A percentile compares a stretch with the other conserved stretches of the same genome.
phyloP scores from a whole-genome alignment of 2,888 invertebrate species.

The Miltochrista miniata region DNA sequence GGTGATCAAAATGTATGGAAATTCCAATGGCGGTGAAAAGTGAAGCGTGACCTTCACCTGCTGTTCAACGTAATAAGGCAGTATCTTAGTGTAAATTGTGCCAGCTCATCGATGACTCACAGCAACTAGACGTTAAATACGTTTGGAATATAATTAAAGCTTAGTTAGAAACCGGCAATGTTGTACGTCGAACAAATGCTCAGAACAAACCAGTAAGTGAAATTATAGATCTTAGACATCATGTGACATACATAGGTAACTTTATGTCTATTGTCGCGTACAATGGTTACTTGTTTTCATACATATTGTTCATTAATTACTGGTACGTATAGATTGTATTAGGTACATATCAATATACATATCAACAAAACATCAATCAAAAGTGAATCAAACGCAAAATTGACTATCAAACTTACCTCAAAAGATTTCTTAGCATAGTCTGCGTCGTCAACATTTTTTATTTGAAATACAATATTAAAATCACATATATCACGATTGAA shows the following conservation, averaged over 20 bases:
- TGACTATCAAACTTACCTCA: neutral
- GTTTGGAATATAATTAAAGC: slow-evolving; percentile 6
- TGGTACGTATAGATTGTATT: too few relatives aligned
- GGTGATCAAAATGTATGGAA: slow-evolving; percentile 5
- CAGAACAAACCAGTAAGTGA: neutral
- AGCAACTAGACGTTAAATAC: slow-evolving; percentile 7
- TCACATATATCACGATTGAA: neutral
- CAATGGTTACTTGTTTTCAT: too few relatives aligned
- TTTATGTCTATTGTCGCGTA: too few relatives aligned
- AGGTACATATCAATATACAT: too few relatives aligned
- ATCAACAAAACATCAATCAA: neutral
- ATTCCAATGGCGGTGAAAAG: slow-evolving; percentile 4
- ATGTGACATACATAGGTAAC: too few relatives aligned
- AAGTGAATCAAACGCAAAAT: neutral
- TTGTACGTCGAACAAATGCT: neutral
- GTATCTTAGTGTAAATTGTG: slow-evolving; percentile 15
- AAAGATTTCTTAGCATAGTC: slow-evolving; percentile 3
- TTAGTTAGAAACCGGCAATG: neutral
- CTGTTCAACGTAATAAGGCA: slow-evolving; percentile 7
- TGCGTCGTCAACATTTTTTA: neutral
- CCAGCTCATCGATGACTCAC: slow-evolving; percentile 12
- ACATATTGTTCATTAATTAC: too few relatives aligned
- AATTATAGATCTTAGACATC: neutral
- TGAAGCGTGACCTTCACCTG: slow-evolving; percentile 17
- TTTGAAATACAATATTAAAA: too few relatives aligned